These are phyloP conservation scores for Cheumatopsyche charites DNA, from an alignment of 1,140 invertebrate species.

Conservation along the genomic window DNA sequence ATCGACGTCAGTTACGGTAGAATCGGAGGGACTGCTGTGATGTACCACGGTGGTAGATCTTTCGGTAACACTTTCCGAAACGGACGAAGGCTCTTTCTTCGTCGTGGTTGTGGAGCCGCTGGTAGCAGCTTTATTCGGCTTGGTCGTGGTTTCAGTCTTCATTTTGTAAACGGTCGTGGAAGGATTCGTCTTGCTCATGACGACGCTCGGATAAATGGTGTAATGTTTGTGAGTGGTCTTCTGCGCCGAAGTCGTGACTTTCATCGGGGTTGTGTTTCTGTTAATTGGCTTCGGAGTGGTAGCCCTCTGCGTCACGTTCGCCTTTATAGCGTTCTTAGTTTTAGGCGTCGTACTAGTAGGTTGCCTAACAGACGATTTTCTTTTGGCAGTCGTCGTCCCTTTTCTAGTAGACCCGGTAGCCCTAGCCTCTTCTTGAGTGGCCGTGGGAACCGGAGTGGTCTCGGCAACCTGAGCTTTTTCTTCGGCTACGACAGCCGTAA, in stretches of 20 bases:
- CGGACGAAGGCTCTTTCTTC: slow-evolving; percentile 39
- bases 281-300: slow-evolving; percentile 38
- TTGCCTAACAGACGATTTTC: slow-evolving; percentile 23
- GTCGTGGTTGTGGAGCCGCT: slow-evolving; percentile 54
- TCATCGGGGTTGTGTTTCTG: slow-evolving; percentile 41
- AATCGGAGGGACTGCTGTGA: slow-evolving; percentile 52
- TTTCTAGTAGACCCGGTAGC: slow-evolving; percentile 55
- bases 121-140: slow-evolving; percentile 49
- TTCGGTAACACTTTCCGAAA: slow-evolving; percentile 52
- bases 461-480: slow-evolving; percentile 49
- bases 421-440: slow-evolving; percentile 54
- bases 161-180: slow-evolving; percentile 47
- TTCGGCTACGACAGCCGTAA: slow-evolving; percentile 13
- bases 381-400: slow-evolving; percentile 36
- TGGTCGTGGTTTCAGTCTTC: slow-evolving; percentile 53
- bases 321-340: slow-evolving; percentile 42
- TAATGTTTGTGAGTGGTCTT: slow-evolving; percentile 58
- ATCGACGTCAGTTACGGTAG: slow-evolving; percentile 52
- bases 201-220: slow-evolving; percentile 55
- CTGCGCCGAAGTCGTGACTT: slow-evolving; percentile 48
- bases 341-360: slow-evolving; percentile 52
- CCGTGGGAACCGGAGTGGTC: slow-evolving; percentile 43
- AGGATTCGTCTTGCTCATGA: slow-evolving; percentile 48
- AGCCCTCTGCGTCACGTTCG: slow-evolving; percentile 13
- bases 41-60: slow-evolving; percentile 53